Conservation (phyloP, 2,888 invertebrate species). For the Dryobotodes eremita region DNA sequence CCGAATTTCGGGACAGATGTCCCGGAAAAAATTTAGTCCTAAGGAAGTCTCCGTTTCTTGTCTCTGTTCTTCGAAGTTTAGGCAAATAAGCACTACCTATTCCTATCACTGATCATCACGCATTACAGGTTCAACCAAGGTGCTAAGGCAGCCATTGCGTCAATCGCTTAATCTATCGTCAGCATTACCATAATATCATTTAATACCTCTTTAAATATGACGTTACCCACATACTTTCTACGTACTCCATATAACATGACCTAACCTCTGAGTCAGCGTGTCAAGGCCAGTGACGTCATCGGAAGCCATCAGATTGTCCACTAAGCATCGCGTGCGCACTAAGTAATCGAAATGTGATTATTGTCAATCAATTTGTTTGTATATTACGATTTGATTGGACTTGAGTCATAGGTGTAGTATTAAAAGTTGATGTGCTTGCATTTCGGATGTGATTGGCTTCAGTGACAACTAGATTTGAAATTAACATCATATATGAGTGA, state of each 20-base stretch:
- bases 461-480: background rate
- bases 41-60: too few relatives aligned
- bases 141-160: background rate
- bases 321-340: conserved; percentile 55
- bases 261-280: conserved; percentile 62
- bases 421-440: conserved; percentile 43
- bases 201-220: background rate
- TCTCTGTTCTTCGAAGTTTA: too few relatives aligned
- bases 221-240: conserved; percentile 40
- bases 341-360: conserved; percentile 66
- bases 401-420: conserved; percentile 47
- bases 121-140: background rate
- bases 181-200: background rate
- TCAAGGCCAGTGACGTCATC: conserved; percentile 61
- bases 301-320: conserved; percentile 51
- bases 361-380: conserved; percentile 63
- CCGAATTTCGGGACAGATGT: too few relatives aligned
- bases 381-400: conserved; percentile 53
- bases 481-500: too few relatives aligned
- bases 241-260: conserved; percentile 48
- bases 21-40: too few relatives aligned
- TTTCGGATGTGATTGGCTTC: background rate
- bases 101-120: too few relatives aligned
- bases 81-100: too few relatives aligned
- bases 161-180: background rate